Base-by-base conservation (phyloP, 1,140 invertebrate genomes). In the Tribolium castaneum region DNA sequence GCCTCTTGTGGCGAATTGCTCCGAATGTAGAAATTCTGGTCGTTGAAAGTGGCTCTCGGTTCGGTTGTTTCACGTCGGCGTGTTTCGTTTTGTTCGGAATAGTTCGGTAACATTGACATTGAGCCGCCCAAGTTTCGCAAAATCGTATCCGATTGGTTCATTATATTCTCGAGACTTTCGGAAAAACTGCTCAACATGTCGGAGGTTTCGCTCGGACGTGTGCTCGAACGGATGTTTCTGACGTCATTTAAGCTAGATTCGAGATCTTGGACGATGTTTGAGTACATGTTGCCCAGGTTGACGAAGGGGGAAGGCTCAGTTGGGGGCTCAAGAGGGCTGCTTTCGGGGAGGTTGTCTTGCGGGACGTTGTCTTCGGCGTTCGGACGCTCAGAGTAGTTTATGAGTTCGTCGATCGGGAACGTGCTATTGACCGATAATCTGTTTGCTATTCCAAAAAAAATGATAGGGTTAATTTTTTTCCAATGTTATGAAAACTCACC, bases 171-270 rank as follows among this genome's bases (percentile, higher is more conserved):
- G 6, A 86, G 71, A n/a, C 85, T 78, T 35, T 85, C 82, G 1
- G 85, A 84, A 75, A 86, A 86, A 76, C 80, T 86, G 56, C 77
- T 84, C 6, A 86, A 59, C 79, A 86, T 84, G 78, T 84, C 80
- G 0, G 83, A 82, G 16, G 80, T 83, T 76, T 85, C 82, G 10
- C 80, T 82, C 4, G 82, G 75, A n/a, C 82, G 72, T 54, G 62
- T 81, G 62, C 74, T 81, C 6, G 82, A 76, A 25, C 80, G 78
- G 52, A 84, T 83, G 22, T 82, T 83, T 30, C 83, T 70, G 1
- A 85, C 85, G 76, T 86, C 84, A 19, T 82, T 83, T 22, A 86
- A 75, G 54, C 82, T 85, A 0, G 83, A 83, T 75, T 86, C 83
- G 14, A 86, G 54, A 70, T 85, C 84, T 74, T 83, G 81, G 7